A percentile compares a stretch with the other conserved stretches of the same genome.
phyloP scores from a whole-genome alignment of 1,140 invertebrate species.

The Drosophila jambulina region DNA sequence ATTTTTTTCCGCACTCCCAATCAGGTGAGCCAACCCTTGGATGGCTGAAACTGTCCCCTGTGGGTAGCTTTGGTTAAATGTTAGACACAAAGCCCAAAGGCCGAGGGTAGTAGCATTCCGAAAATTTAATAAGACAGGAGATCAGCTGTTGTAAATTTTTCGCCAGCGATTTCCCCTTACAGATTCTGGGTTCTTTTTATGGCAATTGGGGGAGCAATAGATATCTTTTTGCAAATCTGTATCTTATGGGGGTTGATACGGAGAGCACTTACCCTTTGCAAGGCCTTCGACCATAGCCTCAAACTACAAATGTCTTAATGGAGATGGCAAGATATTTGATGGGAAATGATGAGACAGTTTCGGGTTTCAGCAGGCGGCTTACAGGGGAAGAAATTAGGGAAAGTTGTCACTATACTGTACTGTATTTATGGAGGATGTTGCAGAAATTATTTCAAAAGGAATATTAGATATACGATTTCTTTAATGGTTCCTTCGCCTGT shows the following conservation, averaged over 20 bases:
- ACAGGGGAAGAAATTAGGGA: constrained; percentile 1
- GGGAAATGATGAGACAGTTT: constrained; percentile 36
- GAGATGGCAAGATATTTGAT: constrained; percentile 24
- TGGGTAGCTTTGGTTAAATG: constrained; percentile 32
- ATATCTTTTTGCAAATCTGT: constrained; percentile 66
- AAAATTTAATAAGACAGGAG: constrained; percentile 73
- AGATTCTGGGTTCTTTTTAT: constrained; percentile 41
- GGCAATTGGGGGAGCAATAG: constrained; percentile 71
- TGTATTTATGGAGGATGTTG: background rate
- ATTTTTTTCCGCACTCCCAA: constrained; percentile 54
- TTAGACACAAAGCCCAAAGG: constrained; percentile 9
- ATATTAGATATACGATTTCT: background rate
- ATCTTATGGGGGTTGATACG: constrained; percentile 58
- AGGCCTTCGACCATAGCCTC: constrained; percentile 21
- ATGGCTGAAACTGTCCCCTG: constrained; percentile 70
- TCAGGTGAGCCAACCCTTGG: constrained; percentile 72
- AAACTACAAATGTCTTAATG: constrained; percentile 44
- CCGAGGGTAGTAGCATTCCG: constrained; percentile 52
- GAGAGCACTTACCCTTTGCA: constrained; percentile 34
- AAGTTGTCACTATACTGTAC: background rate
- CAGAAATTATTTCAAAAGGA: background rate
- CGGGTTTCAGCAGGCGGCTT: constrained; percentile 1
- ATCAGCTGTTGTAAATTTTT: constrained; percentile 75
- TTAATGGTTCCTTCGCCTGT: background rate
- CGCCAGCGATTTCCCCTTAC: constrained; percentile 1